Percentiles rank a stretch among this genome's conserved stretches.
These are phyloP conservation scores for Eumacrocentrus americanus DNA, from an alignment of 2,888 invertebrate genomes.

Conservation along the genomic window DNA sequence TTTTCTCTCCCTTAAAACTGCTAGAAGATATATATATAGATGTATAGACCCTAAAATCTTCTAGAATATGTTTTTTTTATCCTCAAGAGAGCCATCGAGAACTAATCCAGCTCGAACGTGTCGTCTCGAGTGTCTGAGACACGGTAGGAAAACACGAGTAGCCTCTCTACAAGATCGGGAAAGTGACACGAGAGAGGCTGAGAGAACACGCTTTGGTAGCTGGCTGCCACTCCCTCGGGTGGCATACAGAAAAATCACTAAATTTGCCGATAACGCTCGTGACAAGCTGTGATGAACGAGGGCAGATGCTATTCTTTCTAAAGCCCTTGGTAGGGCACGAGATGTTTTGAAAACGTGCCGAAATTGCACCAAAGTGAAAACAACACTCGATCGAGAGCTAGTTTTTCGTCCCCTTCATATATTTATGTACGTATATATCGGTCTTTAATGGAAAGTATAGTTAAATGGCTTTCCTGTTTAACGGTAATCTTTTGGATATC, in stretches of 20 bases:
- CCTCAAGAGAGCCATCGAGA: neutral
- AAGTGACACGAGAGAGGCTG: neutral
- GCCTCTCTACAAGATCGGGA: neutral
- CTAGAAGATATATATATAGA: neutral
- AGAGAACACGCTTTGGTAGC: neutral
- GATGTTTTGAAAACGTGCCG: conserved; percentile 56
- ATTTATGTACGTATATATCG: neutral
- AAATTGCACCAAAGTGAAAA: conserved; percentile 43
- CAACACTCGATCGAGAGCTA: conserved; percentile 22
- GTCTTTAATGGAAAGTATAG: neutral
- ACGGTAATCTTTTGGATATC: neutral
- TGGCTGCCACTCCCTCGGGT: neutral
- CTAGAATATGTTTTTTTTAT: neutral
- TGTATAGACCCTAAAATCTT: too few species aligned
- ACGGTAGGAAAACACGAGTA: conserved; percentile 5
- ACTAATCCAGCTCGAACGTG: conserved; percentile 14
- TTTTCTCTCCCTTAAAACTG: neutral
- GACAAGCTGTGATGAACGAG: conserved; percentile 34
- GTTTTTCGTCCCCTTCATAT: too few species aligned
- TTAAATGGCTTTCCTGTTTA: neutral
- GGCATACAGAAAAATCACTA: neutral
- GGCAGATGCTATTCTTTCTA: conserved; percentile 44
- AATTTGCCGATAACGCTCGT: neutral
- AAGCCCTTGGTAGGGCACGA: conserved; percentile 29
- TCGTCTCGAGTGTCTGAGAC: neutral